phyloP scores from a whole-genome alignment of 92 coral and sea anemone genomes.

The Actinernus sp. region DNA sequence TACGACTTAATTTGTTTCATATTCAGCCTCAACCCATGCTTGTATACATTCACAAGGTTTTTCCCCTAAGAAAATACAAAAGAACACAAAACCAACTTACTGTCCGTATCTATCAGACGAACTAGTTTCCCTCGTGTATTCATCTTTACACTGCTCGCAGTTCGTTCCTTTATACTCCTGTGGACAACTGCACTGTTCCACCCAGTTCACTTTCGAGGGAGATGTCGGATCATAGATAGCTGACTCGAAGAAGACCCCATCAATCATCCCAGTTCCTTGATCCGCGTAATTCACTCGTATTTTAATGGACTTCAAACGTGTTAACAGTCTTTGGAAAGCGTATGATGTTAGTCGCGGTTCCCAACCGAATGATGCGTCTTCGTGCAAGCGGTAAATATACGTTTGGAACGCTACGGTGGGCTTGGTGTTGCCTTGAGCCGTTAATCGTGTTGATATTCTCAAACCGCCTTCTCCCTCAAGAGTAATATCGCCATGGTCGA shows the following conservation, averaged over 20 bases:
- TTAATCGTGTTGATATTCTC: conserved; percentile 75
- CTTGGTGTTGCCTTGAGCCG: conserved; percentile 74
- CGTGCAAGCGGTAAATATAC: conserved; percentile 89
- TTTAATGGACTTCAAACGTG: conserved; percentile 60
- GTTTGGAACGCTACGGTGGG: conserved; percentile 82
- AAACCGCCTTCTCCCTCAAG: conserved; percentile 77
- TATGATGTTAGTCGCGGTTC: conserved; percentile 79
- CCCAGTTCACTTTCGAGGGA: conserved; percentile 83
- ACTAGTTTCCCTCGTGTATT: conserved; percentile 70
- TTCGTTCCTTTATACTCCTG: conserved; percentile 75
- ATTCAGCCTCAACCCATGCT: no score
- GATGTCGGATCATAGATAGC: conserved; percentile 73
- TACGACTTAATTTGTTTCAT: no score
- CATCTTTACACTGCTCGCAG: conserved; percentile 88
- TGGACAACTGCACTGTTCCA: conserved; percentile 95
- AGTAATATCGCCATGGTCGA: conserved; percentile 66
- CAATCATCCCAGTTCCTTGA: conserved; percentile 97
- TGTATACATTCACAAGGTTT: no score
- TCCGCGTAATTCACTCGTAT: conserved; percentile 93
- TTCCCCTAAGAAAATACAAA: no score
- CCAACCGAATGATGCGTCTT: conserved; percentile 93
- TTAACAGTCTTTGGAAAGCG: conserved; percentile 87
- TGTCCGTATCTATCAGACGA: conserved; percentile 67
- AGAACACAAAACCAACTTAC: no score
- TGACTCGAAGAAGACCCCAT: conserved; percentile 86